Base-by-base conservation (phyloP, 1,140 invertebrate species). In the Drosophila kurseongensis region DNA sequence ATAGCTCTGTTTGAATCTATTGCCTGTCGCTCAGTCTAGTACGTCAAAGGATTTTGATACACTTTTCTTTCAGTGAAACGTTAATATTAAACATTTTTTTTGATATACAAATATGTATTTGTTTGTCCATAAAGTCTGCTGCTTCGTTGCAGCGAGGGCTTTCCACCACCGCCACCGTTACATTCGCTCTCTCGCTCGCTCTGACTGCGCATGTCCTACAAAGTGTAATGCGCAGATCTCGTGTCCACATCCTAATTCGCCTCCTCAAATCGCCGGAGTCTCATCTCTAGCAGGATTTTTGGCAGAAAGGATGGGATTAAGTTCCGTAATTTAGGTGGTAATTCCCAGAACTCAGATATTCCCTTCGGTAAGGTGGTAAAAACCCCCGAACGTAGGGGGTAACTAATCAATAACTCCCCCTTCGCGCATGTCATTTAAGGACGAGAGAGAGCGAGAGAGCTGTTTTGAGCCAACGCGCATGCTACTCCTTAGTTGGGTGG, bases 201-300 rank as follows among this genome's bases (percentile, higher is more conserved):
- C 55, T 59, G 42, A 89, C 27, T 72, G 84, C 84, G 84, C 84
- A 88, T 89, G 84, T 75, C 80, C 77, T 67, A 52, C 77, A 89
- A 88, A 89, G 84, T 56, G 80, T 89, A 41, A 89, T 89, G 84
- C 84, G 84, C 84, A 89, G 84, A 89, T 89, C 80, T 89, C 80
- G 59, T 71, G 56, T 67, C 58, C 61, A 62, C 58, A 54, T 72
- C 66, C 69, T 76, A 54, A 55, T 36, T 27, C 32, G 35, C 18
- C 38, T 41, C 50, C 52, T 27, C 8, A n/a, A 56, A 41, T 35
- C 9, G 8, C n/a, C n/a, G 27, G 5, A 7, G 12, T 12, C 51
- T 14, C 18, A 38, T 9, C 8, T 18, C 32, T 40, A 23, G 10
- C 9, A 6, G 1, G 10, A n/a, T 27, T 38, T 40, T 36, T n/a